phyloP scores from a whole-genome alignment of 2,797 vertebrate genomes.

The Mallotus villosus region DNA sequence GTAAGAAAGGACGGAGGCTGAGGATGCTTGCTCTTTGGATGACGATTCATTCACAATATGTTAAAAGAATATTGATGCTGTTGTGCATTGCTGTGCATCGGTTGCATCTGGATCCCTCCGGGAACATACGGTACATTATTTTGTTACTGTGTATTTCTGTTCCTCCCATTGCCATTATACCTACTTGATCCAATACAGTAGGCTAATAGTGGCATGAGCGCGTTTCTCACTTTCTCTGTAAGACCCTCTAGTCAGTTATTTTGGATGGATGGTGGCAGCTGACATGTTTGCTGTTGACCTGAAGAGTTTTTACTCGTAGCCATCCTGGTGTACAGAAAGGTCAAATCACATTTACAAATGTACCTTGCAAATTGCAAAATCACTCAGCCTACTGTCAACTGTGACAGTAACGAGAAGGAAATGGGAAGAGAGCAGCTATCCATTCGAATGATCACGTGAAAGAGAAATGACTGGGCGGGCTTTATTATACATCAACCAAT shows the following conservation, averaged over 20 bases:
- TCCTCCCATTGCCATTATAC: too few relatives aligned
- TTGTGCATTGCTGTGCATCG: too few relatives aligned
- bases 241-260: background rate
- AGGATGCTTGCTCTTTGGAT: too few relatives aligned
- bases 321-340: background rate
- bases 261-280: background rate
- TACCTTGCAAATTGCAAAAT: constrained; percentile 1
- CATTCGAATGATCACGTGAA: constrained; percentile 66
- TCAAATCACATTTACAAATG: background rate
- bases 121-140: too few relatives aligned
- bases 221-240: background rate
- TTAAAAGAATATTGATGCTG: too few relatives aligned
- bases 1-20: too few relatives aligned
- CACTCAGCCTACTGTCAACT: background rate
- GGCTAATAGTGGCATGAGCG: background rate
- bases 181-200: too few relatives aligned
- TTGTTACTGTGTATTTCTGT: too few relatives aligned
- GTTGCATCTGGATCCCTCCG: too few relatives aligned
- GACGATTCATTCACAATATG: too few relatives aligned
- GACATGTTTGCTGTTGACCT: background rate
- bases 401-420: background rate
- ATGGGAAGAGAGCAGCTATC: background rate
- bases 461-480: constrained; percentile 62
- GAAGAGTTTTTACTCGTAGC: background rate
- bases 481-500: constrained; percentile 59